Evolutionary conservation across 2,888 invertebrate genomes (phyloP).

Genomic region (Acanthosepion lycidas): DNA sequence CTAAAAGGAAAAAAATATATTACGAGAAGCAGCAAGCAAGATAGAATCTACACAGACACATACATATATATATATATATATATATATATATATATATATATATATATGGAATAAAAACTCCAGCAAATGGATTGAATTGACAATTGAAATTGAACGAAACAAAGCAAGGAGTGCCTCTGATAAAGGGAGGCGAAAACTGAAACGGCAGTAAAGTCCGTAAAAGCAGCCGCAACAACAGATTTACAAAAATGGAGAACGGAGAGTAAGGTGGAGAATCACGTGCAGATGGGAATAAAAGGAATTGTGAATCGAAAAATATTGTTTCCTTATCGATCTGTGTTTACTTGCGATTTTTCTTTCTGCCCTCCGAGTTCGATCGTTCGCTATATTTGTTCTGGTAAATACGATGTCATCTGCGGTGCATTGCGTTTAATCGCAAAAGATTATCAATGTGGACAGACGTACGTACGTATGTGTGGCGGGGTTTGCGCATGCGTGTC

Average conservation of each 20-base stretch:
- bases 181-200: neutral
- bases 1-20: neutral
- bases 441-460: too few relatives aligned
- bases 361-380: neutral
- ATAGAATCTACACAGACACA: neutral
- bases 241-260: neutral
- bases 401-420: neutral
- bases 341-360: neutral
- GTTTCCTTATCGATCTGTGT: constrained; percentile 33
- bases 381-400: neutral
- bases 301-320: constrained; percentile 33
- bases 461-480: too few relatives aligned
- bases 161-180: neutral
- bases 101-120: neutral
- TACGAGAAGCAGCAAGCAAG: neutral
- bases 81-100: neutral
- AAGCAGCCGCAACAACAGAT: neutral
- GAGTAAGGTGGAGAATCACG: neutral
- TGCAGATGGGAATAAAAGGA: neutral
- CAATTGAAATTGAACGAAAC: neutral
- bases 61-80: too few relatives aligned
- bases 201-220: neutral
- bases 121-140: constrained; percentile 33
- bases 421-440: too few relatives aligned
- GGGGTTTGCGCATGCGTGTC: too few relatives aligned